Evolutionary conservation across 2,113 vertebrate species (phyloP), one percentile per base, ranked within the genome.

Genomic region (Plotosus lineatus): DNA sequence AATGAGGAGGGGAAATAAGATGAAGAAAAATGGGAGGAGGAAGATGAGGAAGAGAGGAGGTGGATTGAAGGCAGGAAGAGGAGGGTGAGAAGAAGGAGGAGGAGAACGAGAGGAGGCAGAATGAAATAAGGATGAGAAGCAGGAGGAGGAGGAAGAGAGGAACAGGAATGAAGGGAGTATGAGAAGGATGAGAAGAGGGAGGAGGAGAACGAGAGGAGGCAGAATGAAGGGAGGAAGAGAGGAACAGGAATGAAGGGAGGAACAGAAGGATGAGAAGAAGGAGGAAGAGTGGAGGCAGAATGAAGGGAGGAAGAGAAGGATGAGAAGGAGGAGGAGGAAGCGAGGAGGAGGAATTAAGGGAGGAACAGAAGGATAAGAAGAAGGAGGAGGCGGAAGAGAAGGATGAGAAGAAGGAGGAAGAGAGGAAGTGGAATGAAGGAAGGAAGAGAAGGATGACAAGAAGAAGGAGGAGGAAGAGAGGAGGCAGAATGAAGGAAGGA

Each of bases 401-500:
- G 53, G 2, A 56, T 9, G 2, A 31, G 58, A 7, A 61, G 1
- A 9, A 33, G 61, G n/a, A n/a, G n/a, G n/a, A n/a, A n/a, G n/a
- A n/a, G n/a, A n/a, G n/a, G n/a, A n/a, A n/a, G n/a, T n/a, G n/a
- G n/a, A n/a, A n/a, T n/a, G n/a, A n/a, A 69, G 86, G n/a, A 72
- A 31, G 44, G 48, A 89, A 88, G 90, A 80, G 88, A 46, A 31
- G 33, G 12, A 46, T 21, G 2, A 56, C 9, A 1, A 31, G 58
- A 7, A 61, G 1, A 9, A 33, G 61, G n/a, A n/a, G 84, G 48
- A 81, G 79, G 65, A 88, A 58, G 55, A 42, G 82, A 69, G 86
- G n/a, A 72, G 21, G 44, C 46, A 89, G 88, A 90, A 80, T n/a
- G n/a, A n/a, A n/a, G n/a, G n/a, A n/a, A n/a, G 88, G 31, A 31